phyloP scores from a whole-genome alignment of 2,888 invertebrate genomes.

The Aplocera efformata region DNA sequence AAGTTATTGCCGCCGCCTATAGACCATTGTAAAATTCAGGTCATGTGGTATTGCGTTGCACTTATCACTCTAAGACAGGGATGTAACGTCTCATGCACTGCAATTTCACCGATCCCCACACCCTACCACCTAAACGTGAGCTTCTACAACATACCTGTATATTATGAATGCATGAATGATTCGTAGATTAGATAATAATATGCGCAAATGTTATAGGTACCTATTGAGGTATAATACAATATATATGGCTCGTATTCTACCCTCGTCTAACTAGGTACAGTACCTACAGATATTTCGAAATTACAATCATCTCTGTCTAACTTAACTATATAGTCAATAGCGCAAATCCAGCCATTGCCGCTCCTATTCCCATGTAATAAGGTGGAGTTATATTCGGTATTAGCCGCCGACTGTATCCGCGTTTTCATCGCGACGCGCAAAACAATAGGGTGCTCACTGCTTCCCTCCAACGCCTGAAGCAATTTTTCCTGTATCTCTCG shows the following conservation, averaged over 20 bases:
- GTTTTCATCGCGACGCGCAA: constrained; percentile 65
- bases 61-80: no score
- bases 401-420: constrained; percentile 32
- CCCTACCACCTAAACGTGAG: no score
- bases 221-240: no score
- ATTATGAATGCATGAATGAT: no score
- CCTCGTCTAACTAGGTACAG: constrained; percentile 8
- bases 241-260: constrained; percentile 6
- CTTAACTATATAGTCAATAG: constrained; percentile 13
- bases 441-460: constrained; percentile 75
- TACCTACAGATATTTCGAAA: constrained; percentile 16
- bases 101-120: no score
- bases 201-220: no score
- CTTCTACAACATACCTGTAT: no score
- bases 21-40: no score
- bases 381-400: constrained; percentile 8
- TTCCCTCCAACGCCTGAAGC: constrained; percentile 72
- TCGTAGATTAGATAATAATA: no score
- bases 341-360: constrained; percentile 9
- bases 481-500: constrained; percentile 52
- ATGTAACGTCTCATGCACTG: no score
- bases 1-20: no score
- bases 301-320: constrained; percentile 27
- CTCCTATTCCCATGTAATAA: constrained; percentile 20
- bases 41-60: no score